Percentiles rank a stretch among this genome's conserved stretches.
These are phyloP conservation scores for Salticus scenicus DNA, from an alignment of 2,888 invertebrate genomes.

Conservation along the genomic window DNA sequence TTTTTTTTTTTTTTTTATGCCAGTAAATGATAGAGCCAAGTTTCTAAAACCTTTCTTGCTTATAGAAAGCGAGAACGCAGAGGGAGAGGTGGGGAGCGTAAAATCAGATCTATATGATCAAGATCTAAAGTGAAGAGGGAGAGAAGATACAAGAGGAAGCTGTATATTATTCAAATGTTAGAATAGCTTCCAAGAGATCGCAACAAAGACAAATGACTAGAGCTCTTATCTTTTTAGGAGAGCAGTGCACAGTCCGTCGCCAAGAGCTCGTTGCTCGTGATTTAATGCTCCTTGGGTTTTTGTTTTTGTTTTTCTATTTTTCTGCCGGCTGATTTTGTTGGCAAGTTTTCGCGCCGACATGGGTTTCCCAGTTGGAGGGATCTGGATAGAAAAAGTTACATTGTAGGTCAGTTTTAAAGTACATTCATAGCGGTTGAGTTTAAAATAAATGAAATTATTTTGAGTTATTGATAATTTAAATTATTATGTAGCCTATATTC, in stretches of 20 bases:
- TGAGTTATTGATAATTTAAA: no score
- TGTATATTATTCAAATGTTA: slow-evolving; percentile 64
- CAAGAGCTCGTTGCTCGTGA: slow-evolving; percentile 45
- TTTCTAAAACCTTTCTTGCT: slow-evolving; percentile 53
- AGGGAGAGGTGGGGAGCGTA: background rate
- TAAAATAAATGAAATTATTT: no score
- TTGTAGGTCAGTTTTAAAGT: background rate
- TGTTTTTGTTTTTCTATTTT: slow-evolving; percentile 33
- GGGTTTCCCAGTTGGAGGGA: background rate
- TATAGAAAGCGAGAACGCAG: slow-evolving; percentile 56
- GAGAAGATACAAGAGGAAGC: background rate
- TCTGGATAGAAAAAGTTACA: background rate
- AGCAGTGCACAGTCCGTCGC: slow-evolving; percentile 34
- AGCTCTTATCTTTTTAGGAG: slow-evolving; percentile 50
- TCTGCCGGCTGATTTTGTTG: slow-evolving; percentile 33
- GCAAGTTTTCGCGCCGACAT: slow-evolving; percentile 32
- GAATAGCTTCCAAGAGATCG: slow-evolving; percentile 48
- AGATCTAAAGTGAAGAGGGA: slow-evolving; percentile 44
- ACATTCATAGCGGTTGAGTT: no score
- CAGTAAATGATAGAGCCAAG: slow-evolving; percentile 53
- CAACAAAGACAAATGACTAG: slow-evolving; percentile 50
- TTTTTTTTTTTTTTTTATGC: background rate
- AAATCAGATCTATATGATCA: slow-evolving; percentile 46
- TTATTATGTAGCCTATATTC: no score
- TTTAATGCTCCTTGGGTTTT: slow-evolving; percentile 48